phyloP scores from a whole-genome alignment of 2,797 vertebrate species.

The Spea hammondii region DNA sequence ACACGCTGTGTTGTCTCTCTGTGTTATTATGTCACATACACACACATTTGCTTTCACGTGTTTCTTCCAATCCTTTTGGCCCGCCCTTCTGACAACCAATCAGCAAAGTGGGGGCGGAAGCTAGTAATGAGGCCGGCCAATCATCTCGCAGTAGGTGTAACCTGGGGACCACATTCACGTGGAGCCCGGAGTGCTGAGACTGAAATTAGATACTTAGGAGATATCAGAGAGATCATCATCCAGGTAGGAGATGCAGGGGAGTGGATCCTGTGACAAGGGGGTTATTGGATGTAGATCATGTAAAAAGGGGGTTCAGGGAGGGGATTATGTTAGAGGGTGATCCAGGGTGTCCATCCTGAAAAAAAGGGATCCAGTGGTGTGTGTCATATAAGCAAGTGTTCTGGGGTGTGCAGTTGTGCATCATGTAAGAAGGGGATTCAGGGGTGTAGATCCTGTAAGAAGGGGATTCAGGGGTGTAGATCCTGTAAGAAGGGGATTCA shows the following conservation, averaged over 20 bases:
- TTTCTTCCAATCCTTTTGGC: background rate
- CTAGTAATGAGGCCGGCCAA: background rate
- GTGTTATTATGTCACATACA: slow-evolving; percentile 25
- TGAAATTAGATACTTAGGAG: background rate
- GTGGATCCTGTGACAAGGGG: background rate
- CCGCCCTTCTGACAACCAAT: background rate
- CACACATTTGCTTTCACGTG: slow-evolving; percentile 34
- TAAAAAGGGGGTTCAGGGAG: too few relatives aligned
- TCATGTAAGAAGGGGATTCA: too few relatives aligned
- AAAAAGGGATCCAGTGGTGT: background rate
- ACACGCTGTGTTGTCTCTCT: slow-evolving; percentile 6
- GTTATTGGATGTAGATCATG: too few relatives aligned
- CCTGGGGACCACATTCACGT: slow-evolving; percentile 12
- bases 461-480: too few relatives aligned
- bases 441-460: too few relatives aligned
- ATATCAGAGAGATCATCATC: background rate
- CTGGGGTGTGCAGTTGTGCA: too few relatives aligned
- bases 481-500: too few relatives aligned
- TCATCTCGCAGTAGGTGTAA: background rate
- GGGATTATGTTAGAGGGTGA: too few relatives aligned
- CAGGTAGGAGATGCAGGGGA: background rate
- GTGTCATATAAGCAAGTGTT: background rate
- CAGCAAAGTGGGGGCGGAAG: background rate
- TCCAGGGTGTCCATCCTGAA: too few relatives aligned
- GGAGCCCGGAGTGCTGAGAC: slow-evolving; percentile 10